Evolutionary conservation across 92 coral and sea anemone genomes (phyloP).

Genomic region (Parazoanthus atlanticus): DNA sequence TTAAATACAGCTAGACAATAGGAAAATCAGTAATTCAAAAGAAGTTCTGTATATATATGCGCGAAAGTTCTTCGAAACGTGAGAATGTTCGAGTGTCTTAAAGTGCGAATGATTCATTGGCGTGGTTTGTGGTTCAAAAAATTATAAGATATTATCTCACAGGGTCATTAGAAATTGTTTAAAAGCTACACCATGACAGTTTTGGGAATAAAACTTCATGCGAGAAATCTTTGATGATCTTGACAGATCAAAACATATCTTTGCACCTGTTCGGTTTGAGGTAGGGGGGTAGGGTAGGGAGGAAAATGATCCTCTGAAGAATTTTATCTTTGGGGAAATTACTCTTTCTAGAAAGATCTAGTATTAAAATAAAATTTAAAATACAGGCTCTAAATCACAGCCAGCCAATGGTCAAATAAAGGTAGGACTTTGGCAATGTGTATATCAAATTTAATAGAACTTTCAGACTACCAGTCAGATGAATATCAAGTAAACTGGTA

Average conservation of each 20-base stretch:
- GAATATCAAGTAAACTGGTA: too few relatives aligned
- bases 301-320: not conserved
- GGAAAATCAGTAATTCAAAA: not conserved
- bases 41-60: not conserved
- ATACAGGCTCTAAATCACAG: not conserved
- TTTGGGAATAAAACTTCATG: constrained; percentile 23
- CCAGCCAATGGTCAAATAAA: not conserved
- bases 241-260: constrained; percentile 22
- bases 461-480: too few relatives aligned
- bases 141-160: constrained; percentile 1
- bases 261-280: constrained; percentile 38
- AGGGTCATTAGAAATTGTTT: constrained; percentile 30
- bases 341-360: too few relatives aligned
- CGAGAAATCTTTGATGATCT: constrained; percentile 26
- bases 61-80: not conserved
- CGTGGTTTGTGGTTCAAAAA: constrained; percentile 26
- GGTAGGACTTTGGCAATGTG: too few relatives aligned
- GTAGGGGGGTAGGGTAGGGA: constrained; percentile 23
- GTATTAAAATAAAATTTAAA: not conserved
- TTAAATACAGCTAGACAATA: not conserved
- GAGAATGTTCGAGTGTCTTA: not conserved
- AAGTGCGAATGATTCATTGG: not conserved
- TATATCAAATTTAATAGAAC: too few relatives aligned
- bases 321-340: constrained; percentile 35
- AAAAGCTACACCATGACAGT: constrained; percentile 23